Conservation (phyloP, 1,140 invertebrate species). For the Pogonognathellus flavescens region DNA sequence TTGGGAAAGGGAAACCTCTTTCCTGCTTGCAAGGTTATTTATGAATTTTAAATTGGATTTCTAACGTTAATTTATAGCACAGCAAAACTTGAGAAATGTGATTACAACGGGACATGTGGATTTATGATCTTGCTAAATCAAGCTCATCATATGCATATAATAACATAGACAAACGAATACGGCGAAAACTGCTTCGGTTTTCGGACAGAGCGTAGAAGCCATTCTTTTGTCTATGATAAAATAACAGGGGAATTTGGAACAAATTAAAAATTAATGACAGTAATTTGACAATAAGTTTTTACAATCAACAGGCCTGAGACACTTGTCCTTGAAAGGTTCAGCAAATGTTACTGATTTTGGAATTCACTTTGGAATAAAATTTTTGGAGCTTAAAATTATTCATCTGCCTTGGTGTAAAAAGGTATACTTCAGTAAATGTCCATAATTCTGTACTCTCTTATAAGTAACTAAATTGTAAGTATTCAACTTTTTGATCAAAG, state of each 20-base stretch:
- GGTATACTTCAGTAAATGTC: no score
- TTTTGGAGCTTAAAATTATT: constrained; percentile 10
- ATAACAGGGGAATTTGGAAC: neutral
- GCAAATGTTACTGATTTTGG: neutral
- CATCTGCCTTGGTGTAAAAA: constrained; percentile 20
- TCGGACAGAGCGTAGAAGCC: no score
- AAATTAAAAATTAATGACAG: no score
- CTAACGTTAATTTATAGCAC: neutral
- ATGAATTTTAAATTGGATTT: neutral
- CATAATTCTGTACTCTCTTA: neutral
- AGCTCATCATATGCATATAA: no score
- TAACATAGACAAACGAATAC: no score
- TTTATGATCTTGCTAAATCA: no score
- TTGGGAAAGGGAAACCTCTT: neutral
- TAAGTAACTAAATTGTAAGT: neutral
- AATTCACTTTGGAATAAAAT: neutral
- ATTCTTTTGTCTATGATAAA: no score
- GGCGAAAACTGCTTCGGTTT: no score
- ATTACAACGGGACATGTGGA: no score
- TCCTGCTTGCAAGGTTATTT: constrained; percentile 25
- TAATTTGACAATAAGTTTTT: neutral
- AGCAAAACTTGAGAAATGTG: no score
- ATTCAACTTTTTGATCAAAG: neutral
- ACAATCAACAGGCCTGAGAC: neutral
- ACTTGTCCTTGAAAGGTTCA: neutral